Evolutionary conservation across 1,140 invertebrate genomes (phyloP).

Genomic region (Magallana ariakensis): DNA sequence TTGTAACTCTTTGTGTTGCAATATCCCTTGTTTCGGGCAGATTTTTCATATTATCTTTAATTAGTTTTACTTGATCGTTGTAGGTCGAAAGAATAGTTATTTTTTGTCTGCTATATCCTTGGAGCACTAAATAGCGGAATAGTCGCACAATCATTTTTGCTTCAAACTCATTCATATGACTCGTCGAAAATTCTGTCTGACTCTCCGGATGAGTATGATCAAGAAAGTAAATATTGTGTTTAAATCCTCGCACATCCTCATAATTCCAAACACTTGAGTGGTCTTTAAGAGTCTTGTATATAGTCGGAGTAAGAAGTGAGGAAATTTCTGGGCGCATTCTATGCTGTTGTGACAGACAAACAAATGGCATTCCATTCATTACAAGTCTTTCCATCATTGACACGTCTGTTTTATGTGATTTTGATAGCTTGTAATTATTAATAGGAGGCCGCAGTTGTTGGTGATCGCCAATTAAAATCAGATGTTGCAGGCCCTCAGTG

Average conservation of each 20-base stretch:
- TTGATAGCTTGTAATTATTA: constrained; percentile 72
- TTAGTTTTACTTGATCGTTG: constrained; percentile 84
- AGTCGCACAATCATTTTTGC: constrained; percentile 66
- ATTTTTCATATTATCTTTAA: constrained; percentile 50
- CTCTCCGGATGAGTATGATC: constrained; percentile 38
- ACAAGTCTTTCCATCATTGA: constrained; percentile 79
- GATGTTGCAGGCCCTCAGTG: constrained; percentile 86
- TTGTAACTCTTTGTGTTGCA: constrained; percentile 41
- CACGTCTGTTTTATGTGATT: constrained; percentile 75
- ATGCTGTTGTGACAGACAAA: constrained; percentile 68
- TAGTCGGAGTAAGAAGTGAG: constrained; percentile 64
- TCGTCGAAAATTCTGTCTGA: constrained; percentile 65
- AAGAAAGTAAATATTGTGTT: constrained; percentile 45
- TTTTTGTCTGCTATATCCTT: constrained; percentile 69
- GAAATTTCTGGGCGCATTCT: constrained; percentile 74
- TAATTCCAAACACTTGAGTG: constrained; percentile 44
- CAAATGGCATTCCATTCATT: constrained; percentile 71
- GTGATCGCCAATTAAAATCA: constrained; percentile 90
- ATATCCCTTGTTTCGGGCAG: neutral
- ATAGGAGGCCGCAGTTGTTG: constrained; percentile 80
- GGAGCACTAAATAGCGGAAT: constrained; percentile 72
- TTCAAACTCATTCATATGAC: constrained; percentile 76
- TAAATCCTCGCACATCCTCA: constrained; percentile 38
- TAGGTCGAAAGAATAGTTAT: constrained; percentile 78
- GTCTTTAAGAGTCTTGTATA: constrained; percentile 44